Conservation (phyloP, 2,888 invertebrate genomes). For the Oithona nana region DNA sequence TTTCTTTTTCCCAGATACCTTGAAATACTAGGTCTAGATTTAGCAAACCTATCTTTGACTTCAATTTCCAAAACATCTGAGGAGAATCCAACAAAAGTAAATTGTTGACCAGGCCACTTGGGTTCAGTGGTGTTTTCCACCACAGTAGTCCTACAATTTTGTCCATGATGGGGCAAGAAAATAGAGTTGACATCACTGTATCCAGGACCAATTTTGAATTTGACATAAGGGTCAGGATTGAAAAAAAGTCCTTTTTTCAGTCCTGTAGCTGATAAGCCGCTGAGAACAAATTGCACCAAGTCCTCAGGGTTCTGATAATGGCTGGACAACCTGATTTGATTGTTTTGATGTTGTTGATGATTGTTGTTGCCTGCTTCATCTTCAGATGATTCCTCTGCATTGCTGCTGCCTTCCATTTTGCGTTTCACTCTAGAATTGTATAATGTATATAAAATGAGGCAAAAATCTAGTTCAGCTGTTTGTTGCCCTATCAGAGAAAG, state of each 20-base stretch:
- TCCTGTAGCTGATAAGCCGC: slow-evolving; percentile 29
- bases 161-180: slow-evolving; percentile 27
- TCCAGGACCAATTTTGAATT: slow-evolving; percentile 29
- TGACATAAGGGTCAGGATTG: slow-evolving; percentile 32
- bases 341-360: no score
- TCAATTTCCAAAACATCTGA: slow-evolving; percentile 31
- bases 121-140: slow-evolving; percentile 29
- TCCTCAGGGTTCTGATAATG: background rate
- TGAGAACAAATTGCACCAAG: background rate
- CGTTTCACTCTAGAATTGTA: no score
- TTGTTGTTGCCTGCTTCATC: background rate
- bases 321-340: background rate
- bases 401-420: no score
- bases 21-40: slow-evolving; percentile 31
- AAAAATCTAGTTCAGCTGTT: no score
- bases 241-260: slow-evolving; percentile 33
- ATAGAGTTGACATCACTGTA: slow-evolving; percentile 17
- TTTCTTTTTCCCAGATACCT: slow-evolving; percentile 30
- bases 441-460: no score
- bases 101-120: slow-evolving; percentile 27
- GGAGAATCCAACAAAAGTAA: slow-evolving; percentile 27
- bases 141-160: slow-evolving; percentile 26
- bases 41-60: slow-evolving; percentile 33
- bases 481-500: no score
- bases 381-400: background rate